These are phyloP conservation scores for Globodera rostochiensis DNA, from an alignment of 1,140 invertebrate species.

Conservation along the genomic window DNA sequence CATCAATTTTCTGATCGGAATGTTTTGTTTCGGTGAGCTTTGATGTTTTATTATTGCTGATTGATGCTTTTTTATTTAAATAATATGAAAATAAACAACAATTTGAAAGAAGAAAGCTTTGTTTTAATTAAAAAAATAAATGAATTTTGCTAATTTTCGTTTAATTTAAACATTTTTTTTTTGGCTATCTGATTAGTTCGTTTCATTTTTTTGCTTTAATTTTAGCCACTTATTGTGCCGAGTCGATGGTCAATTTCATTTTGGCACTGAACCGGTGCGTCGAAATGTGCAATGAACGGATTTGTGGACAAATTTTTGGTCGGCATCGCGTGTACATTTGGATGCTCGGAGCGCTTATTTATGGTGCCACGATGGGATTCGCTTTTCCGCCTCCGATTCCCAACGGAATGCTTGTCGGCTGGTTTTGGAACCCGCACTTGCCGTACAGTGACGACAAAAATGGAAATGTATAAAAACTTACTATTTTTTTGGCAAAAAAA, in stretches of 20 bases:
- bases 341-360: slow-evolving; percentile 21
- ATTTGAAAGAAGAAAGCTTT: not conserved
- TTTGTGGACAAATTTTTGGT: slow-evolving; percentile 8
- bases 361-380: slow-evolving; percentile 12
- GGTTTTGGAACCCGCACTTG: slow-evolving; percentile 37
- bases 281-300: slow-evolving; percentile 14
- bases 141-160: too few relatives aligned
- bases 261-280: slow-evolving; percentile 35
- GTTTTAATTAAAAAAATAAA: too few relatives aligned
- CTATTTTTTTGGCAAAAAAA: not conserved
- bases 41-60: not conserved
- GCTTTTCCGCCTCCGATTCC: slow-evolving; percentile 29
- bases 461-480: not conserved
- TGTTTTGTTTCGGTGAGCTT: slow-evolving; percentile 19
- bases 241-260: slow-evolving; percentile 9
- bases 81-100: not conserved
- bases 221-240: not conserved
- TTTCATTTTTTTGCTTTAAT: slow-evolving; percentile 7
- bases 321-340: slow-evolving; percentile 18
- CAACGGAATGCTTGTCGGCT: slow-evolving; percentile 29
- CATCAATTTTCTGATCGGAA: slow-evolving; percentile 33
- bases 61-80: not conserved
- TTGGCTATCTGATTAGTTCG: too few relatives aligned
- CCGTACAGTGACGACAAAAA: slow-evolving; percentile 15
- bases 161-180: not conserved